Evolutionary conservation across 1,140 invertebrate species (phyloP).

Genomic region (Planococcus citri): DNA sequence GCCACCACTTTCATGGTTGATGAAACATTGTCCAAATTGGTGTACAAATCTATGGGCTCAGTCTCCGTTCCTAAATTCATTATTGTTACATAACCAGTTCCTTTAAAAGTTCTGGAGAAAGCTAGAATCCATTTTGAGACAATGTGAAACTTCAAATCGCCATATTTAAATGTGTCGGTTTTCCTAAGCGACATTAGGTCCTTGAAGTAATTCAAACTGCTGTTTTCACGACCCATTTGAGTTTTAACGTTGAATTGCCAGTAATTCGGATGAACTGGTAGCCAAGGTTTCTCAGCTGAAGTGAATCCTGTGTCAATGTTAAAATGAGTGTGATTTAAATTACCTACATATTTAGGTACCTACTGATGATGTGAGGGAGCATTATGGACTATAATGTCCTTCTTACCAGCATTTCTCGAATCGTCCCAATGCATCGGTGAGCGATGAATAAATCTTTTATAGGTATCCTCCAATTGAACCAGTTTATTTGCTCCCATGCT

Average conservation of each 20-base stretch:
- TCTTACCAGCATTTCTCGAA: not conserved
- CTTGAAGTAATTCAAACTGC: constrained; percentile 23
- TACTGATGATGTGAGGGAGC: too few species aligned
- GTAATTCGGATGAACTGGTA: constrained; percentile 45
- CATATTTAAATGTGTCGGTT: constrained; percentile 22
- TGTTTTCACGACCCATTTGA: constrained; percentile 3
- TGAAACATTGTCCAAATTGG: not conserved
- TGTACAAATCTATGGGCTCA: not conserved
- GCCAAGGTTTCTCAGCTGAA: not conserved
- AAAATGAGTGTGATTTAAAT: not conserved
- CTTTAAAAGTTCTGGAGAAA: constrained; percentile 1
- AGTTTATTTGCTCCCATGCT: constrained; percentile 52
- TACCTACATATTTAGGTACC: too few species aligned
- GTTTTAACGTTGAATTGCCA: constrained; percentile 37
- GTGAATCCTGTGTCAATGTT: not conserved
- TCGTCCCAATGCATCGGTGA: constrained; percentile 64
- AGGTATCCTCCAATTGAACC: constrained; percentile 37
- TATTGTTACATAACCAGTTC: not conserved
- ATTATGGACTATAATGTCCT: not conserved
- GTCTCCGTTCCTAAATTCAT: constrained; percentile 23
- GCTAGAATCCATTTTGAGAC: constrained; percentile 15
- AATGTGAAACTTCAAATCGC: constrained; percentile 15
- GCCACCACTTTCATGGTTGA: not conserved
- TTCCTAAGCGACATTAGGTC: constrained; percentile 13
- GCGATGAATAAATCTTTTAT: constrained; percentile 47